Percentiles rank a stretch among this genome's conserved stretches.
phyloP scores from a whole-genome alignment of 2,888 invertebrate species.

The Drosophila subsilvestris region DNA sequence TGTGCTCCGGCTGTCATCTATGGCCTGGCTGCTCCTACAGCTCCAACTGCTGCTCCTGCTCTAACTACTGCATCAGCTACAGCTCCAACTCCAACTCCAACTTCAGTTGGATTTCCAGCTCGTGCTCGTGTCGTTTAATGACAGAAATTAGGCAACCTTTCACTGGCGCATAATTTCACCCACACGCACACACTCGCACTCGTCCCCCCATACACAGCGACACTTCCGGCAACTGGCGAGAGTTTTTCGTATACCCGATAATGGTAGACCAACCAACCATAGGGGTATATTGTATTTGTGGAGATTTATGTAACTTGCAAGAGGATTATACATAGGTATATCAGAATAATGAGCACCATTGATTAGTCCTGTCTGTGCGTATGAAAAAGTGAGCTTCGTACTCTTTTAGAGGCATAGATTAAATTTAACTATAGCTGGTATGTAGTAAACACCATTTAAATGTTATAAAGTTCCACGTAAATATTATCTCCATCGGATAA shows the following conservation, averaged over 20 bases:
- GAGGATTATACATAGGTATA: neutral
- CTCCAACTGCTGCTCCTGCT: neutral
- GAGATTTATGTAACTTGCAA: neutral
- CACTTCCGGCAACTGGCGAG: constrained; percentile 42
- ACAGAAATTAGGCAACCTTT: constrained; percentile 67
- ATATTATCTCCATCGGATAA: too few species aligned
- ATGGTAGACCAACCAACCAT: neutral
- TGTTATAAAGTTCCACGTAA: neutral
- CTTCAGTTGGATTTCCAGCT: constrained; percentile 15
- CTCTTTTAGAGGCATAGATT: too few species aligned
- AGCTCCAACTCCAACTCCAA: neutral
- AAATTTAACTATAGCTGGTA: neutral
- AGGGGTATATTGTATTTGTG: neutral
- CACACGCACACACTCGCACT: constrained; percentile 29
- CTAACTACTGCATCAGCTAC: constrained; percentile 12
- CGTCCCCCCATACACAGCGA: constrained; percentile 1
- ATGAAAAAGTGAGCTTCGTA: too few species aligned
- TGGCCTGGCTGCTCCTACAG: constrained; percentile 7
- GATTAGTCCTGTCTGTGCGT: too few species aligned
- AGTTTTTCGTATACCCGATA: constrained; percentile 33
- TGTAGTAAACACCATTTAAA: neutral
- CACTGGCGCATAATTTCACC: constrained; percentile 69
- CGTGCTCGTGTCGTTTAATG: constrained; percentile 41
- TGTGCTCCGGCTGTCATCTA: constrained; percentile 41
- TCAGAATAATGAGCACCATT: too few species aligned